These are phyloP conservation scores for Amphibalanus amphitrite DNA, from an alignment of 1,140 invertebrate genomes.

Conservation along the genomic window DNA sequence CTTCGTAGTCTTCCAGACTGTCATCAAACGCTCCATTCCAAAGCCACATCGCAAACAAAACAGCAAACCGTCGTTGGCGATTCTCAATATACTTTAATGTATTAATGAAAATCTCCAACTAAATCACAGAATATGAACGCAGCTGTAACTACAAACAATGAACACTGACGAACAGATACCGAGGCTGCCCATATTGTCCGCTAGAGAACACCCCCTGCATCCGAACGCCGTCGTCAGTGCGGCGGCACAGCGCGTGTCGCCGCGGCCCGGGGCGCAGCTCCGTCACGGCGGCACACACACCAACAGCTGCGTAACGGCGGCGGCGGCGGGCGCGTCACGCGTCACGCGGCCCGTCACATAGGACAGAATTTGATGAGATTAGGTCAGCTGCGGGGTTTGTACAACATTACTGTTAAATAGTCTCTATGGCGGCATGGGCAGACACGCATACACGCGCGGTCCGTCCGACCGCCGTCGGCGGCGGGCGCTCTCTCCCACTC, in stretches of 20 bases:
- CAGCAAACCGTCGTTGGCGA: not conserved
- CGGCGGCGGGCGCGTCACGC: too few species aligned
- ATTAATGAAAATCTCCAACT: conserved; percentile 1
- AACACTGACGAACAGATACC: not conserved
- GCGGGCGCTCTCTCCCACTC: not conserved
- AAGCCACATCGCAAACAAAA: too few species aligned
- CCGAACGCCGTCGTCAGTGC: not conserved
- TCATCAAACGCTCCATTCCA: too few species aligned
- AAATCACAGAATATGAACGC: not conserved
- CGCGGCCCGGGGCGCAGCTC: too few species aligned
- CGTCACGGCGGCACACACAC: not conserved
- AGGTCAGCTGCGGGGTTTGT: not conserved
- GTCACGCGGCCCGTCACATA: too few species aligned
- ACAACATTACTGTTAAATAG: not conserved
- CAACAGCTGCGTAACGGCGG: not conserved
- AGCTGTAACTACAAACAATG: conserved; percentile 1
- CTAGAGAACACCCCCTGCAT: not conserved
- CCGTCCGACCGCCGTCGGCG: too few species aligned
- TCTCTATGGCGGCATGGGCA: not conserved
- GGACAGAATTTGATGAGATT: not conserved
- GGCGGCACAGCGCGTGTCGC: too few species aligned
- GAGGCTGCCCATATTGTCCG: not conserved
- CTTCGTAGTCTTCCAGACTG: too few species aligned
- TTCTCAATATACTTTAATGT: conserved; percentile 2
- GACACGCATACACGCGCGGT: not conserved